Conservation (phyloP, 2,888 invertebrate species). For the Mylabris sibirica region DNA sequence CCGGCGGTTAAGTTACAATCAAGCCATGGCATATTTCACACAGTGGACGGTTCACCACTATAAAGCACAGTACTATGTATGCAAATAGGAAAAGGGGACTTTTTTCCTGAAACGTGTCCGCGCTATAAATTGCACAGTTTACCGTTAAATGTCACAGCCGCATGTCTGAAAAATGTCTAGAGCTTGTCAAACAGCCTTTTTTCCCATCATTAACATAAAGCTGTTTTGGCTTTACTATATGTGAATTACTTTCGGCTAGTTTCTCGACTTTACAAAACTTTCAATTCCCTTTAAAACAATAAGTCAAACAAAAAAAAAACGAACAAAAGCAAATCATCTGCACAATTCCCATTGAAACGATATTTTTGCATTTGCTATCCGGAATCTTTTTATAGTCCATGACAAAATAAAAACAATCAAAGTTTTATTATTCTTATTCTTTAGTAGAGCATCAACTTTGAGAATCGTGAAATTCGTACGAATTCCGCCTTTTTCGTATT, state of each 20-base stretch:
- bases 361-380: slow-evolving; percentile 33
- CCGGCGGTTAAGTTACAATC: slow-evolving; percentile 30
- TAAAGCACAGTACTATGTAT: slow-evolving; percentile 55
- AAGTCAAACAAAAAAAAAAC: slow-evolving; percentile 5
- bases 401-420: slow-evolving; percentile 42
- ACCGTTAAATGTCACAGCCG: slow-evolving; percentile 51
- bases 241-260: slow-evolving; percentile 21
- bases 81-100: slow-evolving; percentile 53
- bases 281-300: slow-evolving; percentile 16
- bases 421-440: slow-evolving; percentile 45
- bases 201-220: slow-evolving; percentile 51
- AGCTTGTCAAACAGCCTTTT: slow-evolving; percentile 48
- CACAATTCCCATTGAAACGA: slow-evolving; percentile 27
- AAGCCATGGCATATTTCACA: slow-evolving; percentile 35
- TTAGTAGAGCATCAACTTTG: slow-evolving; percentile 41
- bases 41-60: slow-evolving; percentile 44
- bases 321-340: slow-evolving; percentile 17
- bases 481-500: slow-evolving; percentile 36
- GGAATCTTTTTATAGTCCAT: slow-evolving; percentile 37
- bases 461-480: slow-evolving; percentile 47
- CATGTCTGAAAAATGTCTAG: slow-evolving; percentile 51
- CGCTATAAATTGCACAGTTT: slow-evolving; percentile 54
- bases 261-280: neutral
- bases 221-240: slow-evolving; percentile 27
- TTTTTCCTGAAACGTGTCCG: slow-evolving; percentile 50